These are phyloP conservation scores for Zootoca vivipara DNA, from an alignment of 2,113 vertebrate genomes.

Conservation along the genomic window DNA sequence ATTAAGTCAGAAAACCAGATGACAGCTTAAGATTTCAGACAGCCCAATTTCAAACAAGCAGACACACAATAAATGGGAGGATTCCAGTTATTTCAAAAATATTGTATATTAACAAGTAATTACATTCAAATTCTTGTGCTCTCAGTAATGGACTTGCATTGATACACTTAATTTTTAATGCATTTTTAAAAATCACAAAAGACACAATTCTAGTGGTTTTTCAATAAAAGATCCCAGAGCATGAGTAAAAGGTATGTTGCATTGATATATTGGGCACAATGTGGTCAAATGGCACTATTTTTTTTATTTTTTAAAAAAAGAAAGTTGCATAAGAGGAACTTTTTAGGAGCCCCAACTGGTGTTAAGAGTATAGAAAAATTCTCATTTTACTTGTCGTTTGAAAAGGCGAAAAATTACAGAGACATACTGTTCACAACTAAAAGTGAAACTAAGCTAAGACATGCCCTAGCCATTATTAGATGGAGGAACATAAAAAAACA, in stretches of 20 bases:
- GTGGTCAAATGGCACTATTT: background rate
- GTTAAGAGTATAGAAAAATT: background rate
- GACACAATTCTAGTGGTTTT: conserved; percentile 14
- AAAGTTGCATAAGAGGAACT: background rate
- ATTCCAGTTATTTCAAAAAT: conserved; percentile 7
- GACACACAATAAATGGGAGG: background rate
- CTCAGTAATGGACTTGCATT: background rate
- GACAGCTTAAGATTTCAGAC: background rate
- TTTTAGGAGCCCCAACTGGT: background rate
- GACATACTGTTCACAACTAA: background rate
- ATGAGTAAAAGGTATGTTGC: conserved; percentile 6
- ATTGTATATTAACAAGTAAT: conserved; percentile 6
- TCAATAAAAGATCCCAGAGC: conserved; percentile 1
- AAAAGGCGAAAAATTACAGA: background rate
- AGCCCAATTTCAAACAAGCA: background rate
- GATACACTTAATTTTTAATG: background rate
- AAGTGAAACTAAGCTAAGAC: background rate
- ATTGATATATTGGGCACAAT: background rate
- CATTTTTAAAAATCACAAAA: background rate
- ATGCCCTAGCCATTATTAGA: background rate
- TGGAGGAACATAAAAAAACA: background rate
- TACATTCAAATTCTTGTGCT: conserved; percentile 2
- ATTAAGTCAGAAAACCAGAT: background rate
- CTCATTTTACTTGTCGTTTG: background rate
- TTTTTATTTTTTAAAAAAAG: background rate